These are phyloP conservation scores for Lateolabrax maculatus DNA, from an alignment of 2,797 vertebrate species.

Conservation along the genomic window DNA sequence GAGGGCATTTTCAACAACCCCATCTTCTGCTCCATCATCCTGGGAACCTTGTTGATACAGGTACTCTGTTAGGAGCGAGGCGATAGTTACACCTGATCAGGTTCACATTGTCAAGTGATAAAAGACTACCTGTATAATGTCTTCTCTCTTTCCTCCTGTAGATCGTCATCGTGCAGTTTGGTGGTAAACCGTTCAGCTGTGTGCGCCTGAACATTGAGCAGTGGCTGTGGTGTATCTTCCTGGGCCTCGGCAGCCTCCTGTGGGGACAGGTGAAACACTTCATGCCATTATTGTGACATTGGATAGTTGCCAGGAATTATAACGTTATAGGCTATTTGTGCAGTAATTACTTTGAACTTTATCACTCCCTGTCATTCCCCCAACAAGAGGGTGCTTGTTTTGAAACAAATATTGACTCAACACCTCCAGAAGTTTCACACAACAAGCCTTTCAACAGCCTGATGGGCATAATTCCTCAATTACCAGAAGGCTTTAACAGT, in stretches of 20 bases:
- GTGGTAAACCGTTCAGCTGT: constrained; percentile 97
- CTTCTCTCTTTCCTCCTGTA: constrained; percentile 64
- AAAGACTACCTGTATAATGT: background rate
- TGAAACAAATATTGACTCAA: background rate
- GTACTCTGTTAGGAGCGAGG: constrained; percentile 67
- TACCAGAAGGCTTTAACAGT: background rate
- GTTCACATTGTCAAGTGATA: background rate
- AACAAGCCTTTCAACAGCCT: background rate
- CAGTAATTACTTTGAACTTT: too few relatives aligned
- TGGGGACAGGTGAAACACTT: constrained; percentile 94
- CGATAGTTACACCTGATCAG: background rate
- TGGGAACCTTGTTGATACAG: constrained; percentile 94
- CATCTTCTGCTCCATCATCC: constrained; percentile 95
- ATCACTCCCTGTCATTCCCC: background rate
- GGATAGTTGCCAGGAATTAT: background rate
- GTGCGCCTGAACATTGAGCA: constrained; percentile 90
- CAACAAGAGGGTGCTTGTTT: background rate
- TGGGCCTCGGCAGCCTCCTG: constrained; percentile 94
- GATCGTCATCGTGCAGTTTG: constrained; percentile 96
- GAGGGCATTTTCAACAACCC: constrained; percentile 95
- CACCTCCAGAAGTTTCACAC: too few relatives aligned
- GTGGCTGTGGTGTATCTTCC: constrained; percentile 98
- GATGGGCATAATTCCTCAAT: background rate
- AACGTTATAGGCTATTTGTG: too few relatives aligned
- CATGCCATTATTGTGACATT: background rate